Conservation (phyloP, 1,140 invertebrate genomes). For the Bilobella aurantiaca region DNA sequence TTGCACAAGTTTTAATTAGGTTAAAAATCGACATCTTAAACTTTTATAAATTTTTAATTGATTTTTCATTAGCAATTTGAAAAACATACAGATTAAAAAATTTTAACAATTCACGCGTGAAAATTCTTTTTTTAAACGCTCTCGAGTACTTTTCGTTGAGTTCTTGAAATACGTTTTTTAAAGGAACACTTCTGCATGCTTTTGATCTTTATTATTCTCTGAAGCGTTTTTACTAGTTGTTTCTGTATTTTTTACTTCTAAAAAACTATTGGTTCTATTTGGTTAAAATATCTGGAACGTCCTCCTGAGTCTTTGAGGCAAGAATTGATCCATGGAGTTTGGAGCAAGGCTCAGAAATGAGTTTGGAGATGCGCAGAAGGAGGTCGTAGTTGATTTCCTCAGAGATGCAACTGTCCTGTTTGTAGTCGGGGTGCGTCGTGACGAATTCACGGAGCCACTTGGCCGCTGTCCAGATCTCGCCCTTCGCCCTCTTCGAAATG, state of each 20-base stretch:
- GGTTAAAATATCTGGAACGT: constrained; percentile 37
- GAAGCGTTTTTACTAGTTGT: no score
- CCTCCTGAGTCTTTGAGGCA: constrained; percentile 36
- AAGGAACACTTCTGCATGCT: no score
- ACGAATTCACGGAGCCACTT: constrained; percentile 89
- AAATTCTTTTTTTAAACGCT: no score
- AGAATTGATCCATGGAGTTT: constrained; percentile 54
- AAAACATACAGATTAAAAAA: no score
- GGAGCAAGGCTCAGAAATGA: constrained; percentile 65
- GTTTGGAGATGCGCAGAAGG: constrained; percentile 59
- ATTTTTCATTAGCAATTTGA: no score
- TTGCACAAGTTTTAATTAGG: no score
- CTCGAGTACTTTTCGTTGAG: no score
- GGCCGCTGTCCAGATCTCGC: constrained; percentile 74
- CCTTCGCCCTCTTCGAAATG: constrained; percentile 79
- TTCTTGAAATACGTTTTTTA: no score
- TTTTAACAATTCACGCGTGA: no score
- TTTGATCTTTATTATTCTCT: no score
- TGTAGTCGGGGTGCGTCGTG: constrained; percentile 76
- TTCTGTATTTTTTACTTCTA: neutral
- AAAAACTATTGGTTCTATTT: constrained; percentile 18
- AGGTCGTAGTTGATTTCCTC: constrained; percentile 91
- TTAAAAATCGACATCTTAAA: no score
- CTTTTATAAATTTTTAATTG: no score
- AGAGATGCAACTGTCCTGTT: constrained; percentile 76